These are phyloP conservation scores for Psephotus haematonotus DNA, from an alignment of 2,113 vertebrate genomes.

Conservation along the genomic window DNA sequence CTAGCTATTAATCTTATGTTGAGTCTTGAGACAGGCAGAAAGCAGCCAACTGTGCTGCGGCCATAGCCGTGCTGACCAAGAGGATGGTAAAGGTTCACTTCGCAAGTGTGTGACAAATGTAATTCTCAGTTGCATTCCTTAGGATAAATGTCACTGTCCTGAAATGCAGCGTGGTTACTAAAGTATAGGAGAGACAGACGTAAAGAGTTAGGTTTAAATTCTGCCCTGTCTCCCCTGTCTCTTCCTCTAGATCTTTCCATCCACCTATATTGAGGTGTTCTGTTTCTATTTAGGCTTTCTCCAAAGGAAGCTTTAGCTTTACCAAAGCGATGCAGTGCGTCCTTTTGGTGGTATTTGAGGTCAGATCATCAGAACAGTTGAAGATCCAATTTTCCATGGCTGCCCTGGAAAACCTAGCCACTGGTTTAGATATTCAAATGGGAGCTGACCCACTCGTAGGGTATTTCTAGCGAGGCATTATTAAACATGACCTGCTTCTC, in stretches of 20 bases:
- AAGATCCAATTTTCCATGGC: background rate
- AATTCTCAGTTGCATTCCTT: background rate
- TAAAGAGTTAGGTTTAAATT: background rate
- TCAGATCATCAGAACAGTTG: conserved; percentile 4
- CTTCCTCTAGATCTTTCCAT: background rate
- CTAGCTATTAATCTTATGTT: background rate
- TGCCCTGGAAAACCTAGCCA: background rate
- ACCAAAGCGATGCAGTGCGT: background rate
- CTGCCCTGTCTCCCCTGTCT: background rate
- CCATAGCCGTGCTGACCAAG: background rate
- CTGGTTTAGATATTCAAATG: conserved; percentile 8
- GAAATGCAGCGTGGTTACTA: background rate
- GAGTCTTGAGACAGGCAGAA: background rate
- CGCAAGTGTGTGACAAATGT: background rate
- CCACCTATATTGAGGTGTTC: background rate
- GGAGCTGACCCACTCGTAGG: background rate
- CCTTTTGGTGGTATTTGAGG: background rate
- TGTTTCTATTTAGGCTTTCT: background rate
- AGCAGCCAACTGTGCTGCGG: background rate
- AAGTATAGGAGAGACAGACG: background rate
- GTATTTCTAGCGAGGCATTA: conserved; percentile 37
- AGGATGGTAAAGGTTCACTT: background rate
- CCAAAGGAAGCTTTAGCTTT: background rate
- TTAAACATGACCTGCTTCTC: conserved; percentile 51
- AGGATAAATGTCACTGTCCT: background rate